phyloP scores from a whole-genome alignment of 2,113 vertebrate genomes.

The Urocitellus parryii region DNA sequence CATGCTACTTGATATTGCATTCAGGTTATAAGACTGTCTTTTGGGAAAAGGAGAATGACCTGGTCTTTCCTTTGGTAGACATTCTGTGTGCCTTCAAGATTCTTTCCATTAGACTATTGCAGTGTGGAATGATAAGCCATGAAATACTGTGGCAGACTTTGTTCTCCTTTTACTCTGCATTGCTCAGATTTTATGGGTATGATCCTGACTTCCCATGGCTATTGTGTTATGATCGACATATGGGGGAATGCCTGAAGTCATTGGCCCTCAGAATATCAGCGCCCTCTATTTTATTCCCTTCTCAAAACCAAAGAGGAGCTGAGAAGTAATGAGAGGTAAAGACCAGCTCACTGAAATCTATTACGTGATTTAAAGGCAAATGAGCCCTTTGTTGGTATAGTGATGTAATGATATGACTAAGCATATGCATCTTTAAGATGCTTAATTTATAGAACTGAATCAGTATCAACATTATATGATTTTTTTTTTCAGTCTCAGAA shows the following conservation, averaged over 20 bases:
- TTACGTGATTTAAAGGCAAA: not conserved
- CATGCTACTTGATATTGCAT: not conserved
- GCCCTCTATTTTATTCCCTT: not conserved
- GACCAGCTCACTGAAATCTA: rapidly evolving
- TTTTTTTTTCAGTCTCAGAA: slow-evolving; percentile 28
- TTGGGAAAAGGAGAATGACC: not conserved
- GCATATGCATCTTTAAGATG: not conserved
- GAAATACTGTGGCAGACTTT: rapidly evolving
- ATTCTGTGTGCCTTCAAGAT: not conserved
- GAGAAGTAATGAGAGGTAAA: not conserved
- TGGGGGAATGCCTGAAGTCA: not conserved
- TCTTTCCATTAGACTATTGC: not conserved
- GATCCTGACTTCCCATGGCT: not conserved
- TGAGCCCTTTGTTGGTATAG: not conserved
- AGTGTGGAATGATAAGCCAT: not conserved
- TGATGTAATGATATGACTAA: not conserved
- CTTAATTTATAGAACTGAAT: slow-evolving; percentile 38
- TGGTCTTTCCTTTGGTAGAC: not conserved
- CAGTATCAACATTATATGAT: not conserved
- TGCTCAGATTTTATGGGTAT: not conserved
- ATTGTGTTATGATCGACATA: not conserved
- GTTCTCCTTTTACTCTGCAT: not conserved
- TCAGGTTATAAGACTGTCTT: not conserved
- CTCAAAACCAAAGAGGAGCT: not conserved
- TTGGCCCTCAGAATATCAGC: not conserved